phyloP scores from a whole-genome alignment of 2,888 invertebrate species.

The Punctoribates punctum region DNA sequence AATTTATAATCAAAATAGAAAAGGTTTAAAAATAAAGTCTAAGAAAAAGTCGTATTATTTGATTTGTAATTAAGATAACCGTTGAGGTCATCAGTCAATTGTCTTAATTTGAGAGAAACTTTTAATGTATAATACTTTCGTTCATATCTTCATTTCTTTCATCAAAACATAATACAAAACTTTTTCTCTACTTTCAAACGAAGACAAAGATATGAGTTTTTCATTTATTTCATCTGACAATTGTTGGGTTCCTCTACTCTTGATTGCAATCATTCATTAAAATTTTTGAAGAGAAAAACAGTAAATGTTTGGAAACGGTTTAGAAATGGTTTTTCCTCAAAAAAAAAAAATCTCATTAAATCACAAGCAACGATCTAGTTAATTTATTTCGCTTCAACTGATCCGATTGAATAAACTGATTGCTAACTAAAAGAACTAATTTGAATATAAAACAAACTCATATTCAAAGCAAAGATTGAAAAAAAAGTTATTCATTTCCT shows the following conservation, averaged over 20 bases:
- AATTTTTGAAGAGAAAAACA: too few relatives aligned
- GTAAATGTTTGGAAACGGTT: too few relatives aligned
- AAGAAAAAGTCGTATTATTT: neutral
- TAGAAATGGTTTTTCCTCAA: too few relatives aligned
- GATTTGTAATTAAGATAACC: constrained; percentile 27
- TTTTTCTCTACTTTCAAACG: neutral
- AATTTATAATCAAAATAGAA: neutral
- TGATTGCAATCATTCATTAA: too few relatives aligned
- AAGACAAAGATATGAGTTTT: too few relatives aligned
- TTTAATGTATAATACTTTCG: neutral
- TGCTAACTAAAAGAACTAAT: neutral
- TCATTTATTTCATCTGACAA: too few relatives aligned
- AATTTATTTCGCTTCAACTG: neutral
- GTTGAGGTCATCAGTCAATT: neutral
- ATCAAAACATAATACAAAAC: neutral
- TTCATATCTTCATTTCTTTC: neutral
- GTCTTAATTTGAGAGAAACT: neutral
- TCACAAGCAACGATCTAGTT: too few relatives aligned
- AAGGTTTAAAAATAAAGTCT: neutral
- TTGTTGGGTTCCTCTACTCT: too few relatives aligned
- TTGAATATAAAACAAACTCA: constrained; percentile 1
- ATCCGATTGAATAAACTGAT: neutral
- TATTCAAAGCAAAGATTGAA: neutral
- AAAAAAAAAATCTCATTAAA: too few relatives aligned
- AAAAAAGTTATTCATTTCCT: neutral